A percentile compares a stretch with the other conserved stretches of the same genome.
Conservation (phyloP, 2,888 invertebrate species). For the Amaurobius ferox region DNA sequence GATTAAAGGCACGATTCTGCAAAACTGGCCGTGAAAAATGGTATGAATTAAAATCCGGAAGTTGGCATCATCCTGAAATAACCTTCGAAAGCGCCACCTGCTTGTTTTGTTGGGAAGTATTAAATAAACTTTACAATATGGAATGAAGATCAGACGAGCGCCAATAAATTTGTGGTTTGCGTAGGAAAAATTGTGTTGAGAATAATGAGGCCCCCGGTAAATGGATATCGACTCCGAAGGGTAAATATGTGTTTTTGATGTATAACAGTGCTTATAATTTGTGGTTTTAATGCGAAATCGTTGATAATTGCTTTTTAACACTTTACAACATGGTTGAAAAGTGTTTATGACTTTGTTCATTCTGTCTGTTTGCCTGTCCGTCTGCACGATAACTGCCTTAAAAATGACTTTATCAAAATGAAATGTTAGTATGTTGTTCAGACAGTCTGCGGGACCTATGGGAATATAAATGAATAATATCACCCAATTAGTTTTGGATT, state of each 20-base stretch:
- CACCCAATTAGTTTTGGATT: too few species aligned
- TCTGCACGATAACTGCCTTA: too few species aligned
- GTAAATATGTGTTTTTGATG: slow-evolving; percentile 4
- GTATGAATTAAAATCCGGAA: slow-evolving; percentile 5
- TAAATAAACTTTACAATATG: background rate
- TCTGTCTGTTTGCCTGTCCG: too few species aligned
- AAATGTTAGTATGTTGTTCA: too few species aligned
- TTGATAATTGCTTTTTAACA: too few species aligned
- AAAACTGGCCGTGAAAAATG: slow-evolving; percentile 60
- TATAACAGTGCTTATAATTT: too few species aligned
- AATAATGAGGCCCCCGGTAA: slow-evolving; percentile 44
- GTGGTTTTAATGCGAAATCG: too few species aligned
- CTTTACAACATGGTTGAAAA: too few species aligned
- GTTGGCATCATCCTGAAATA: background rate
- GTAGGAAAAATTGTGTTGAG: background rate
- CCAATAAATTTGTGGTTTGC: background rate
- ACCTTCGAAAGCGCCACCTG: slow-evolving; percentile 53
- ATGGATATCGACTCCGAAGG: slow-evolving; percentile 26
- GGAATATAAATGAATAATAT: too few species aligned
- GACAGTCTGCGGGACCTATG: too few species aligned
- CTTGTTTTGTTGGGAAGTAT: background rate
- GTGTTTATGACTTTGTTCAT: too few species aligned
- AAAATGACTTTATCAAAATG: too few species aligned
- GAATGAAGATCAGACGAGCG: background rate
- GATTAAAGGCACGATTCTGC: slow-evolving; percentile 22